Evolutionary conservation across 2,888 invertebrate genomes (phyloP).

Genomic region (Pheosia gnoma): DNA sequence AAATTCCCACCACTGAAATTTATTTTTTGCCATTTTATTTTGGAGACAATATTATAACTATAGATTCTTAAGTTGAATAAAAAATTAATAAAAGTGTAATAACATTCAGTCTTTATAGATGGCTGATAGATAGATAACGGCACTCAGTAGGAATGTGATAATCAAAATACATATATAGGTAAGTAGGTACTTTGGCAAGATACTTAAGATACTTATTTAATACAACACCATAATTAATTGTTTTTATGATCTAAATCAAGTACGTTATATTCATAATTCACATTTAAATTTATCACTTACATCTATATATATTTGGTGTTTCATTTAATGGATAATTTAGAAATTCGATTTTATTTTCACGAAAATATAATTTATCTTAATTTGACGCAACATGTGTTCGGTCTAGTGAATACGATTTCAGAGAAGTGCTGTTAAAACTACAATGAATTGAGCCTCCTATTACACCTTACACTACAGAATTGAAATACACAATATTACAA

Average conservation of each 20-base stretch:
- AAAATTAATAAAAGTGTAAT: background rate
- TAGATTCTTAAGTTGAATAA: background rate
- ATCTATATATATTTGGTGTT: constrained; percentile 46
- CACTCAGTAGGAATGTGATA: background rate
- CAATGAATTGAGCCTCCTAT: constrained; percentile 63
- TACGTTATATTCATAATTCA: constrained; percentile 24
- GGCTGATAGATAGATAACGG: background rate
- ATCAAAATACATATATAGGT: background rate
- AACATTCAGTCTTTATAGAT: constrained; percentile 1
- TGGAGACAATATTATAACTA: no score
- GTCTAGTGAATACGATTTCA: constrained; percentile 22
- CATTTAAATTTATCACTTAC: constrained; percentile 25
- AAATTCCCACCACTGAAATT: background rate
- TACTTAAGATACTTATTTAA: background rate
- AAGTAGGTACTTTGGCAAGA: background rate
- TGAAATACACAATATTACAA: constrained; percentile 35
- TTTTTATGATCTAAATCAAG: constrained; percentile 11
- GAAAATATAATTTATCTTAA: constrained; percentile 51
- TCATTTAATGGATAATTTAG: constrained; percentile 32
- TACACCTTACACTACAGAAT: constrained; percentile 40
- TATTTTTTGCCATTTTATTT: no score
- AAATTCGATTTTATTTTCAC: constrained; percentile 37
- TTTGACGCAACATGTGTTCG: constrained; percentile 25
- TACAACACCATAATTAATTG: background rate
- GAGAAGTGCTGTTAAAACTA: constrained; percentile 28